phyloP scores from a whole-genome alignment of 2,888 invertebrate species.

The Watsonalla binaria region DNA sequence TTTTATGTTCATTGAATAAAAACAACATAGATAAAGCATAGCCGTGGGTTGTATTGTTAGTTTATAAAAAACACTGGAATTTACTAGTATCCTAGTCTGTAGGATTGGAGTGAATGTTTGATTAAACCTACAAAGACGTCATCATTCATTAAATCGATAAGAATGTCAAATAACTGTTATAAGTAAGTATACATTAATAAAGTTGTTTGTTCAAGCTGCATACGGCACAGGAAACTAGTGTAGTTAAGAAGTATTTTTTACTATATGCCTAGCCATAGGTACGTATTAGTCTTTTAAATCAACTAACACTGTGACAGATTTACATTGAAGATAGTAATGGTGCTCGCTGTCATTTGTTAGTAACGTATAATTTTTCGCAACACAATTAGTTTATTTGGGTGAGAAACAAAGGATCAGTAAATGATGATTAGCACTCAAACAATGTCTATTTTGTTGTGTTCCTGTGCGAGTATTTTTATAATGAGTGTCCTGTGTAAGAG shows the following conservation, averaged over 20 bases:
- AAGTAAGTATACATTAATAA: slow-evolving; percentile 8
- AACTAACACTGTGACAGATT: background rate
- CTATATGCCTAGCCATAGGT: too few species aligned
- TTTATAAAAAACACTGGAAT: background rate
- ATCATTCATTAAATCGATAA: slow-evolving; percentile 57
- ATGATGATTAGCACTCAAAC: background rate
- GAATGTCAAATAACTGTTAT: slow-evolving; percentile 51
- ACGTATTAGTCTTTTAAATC: background rate
- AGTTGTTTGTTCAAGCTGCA: background rate
- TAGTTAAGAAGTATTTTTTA: too few species aligned
- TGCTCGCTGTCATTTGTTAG: background rate
- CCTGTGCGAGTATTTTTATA: background rate
- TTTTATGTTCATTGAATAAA: too few species aligned
- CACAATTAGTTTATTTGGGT: background rate
- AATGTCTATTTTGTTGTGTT: background rate
- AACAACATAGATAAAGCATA: too few species aligned
- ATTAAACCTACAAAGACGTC: slow-evolving; percentile 38
- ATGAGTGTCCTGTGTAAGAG: background rate
- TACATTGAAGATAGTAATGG: too few species aligned
- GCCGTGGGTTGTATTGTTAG: too few species aligned
- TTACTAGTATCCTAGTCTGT: too few species aligned
- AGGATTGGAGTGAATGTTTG: slow-evolving; percentile 15
- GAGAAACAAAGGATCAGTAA: background rate
- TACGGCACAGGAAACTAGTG: background rate
- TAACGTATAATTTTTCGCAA: background rate